Base-by-base conservation (phyloP, 2,888 invertebrate species). In the Mantis religiosa region DNA sequence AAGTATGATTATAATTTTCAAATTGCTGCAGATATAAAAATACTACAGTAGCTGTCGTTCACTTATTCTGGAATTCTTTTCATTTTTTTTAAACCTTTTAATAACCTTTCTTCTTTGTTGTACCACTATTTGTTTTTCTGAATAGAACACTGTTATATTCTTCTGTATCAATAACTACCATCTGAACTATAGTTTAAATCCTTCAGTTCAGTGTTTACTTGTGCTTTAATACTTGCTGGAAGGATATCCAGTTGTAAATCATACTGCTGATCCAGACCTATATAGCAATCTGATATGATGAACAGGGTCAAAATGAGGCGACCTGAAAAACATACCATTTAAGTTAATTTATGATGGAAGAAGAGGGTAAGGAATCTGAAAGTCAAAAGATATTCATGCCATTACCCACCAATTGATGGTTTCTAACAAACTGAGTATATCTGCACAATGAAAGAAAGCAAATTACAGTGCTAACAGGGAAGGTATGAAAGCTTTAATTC, bases 251-350 rank as follows among this genome's bases (percentile, higher is more conserved):
- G 91, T 88, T 92, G 91, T 89, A 96, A 91, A 90, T 95, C 94
- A 91, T 95, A 98, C 92, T 99, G 98, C 92, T 99, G 99, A 93
- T 99, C 99, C 47, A 99, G 94, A 2, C 99, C 99, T 90, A 99
- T 94, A 92, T 99, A 98, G 90, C 97, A 97, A 93, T 99, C 99
- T 85, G 98, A 98, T 94, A 99, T 95, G 88, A 99, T 93, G 93
- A 97, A 98, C 30, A 98, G 92, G 0, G 97, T 97, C 92, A 98
- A 95, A 90, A 96, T 95, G 85, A 96, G 94, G n/a, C 96, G 95
- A 71, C 98, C 98, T 95, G 93, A 85, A 93, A 94, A 90, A 3
- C 20, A 20, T 25, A 71, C 0, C 15, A 71, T 25, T 20, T 71
- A 20, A 2, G 15, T 20, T 71, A 71, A 71, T 71, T 54, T 54